Evolutionary conservation across 1,140 invertebrate genomes (phyloP), one percentile per base, ranked within the genome.

Genomic region (Dolichoris vasculosae): DNA sequence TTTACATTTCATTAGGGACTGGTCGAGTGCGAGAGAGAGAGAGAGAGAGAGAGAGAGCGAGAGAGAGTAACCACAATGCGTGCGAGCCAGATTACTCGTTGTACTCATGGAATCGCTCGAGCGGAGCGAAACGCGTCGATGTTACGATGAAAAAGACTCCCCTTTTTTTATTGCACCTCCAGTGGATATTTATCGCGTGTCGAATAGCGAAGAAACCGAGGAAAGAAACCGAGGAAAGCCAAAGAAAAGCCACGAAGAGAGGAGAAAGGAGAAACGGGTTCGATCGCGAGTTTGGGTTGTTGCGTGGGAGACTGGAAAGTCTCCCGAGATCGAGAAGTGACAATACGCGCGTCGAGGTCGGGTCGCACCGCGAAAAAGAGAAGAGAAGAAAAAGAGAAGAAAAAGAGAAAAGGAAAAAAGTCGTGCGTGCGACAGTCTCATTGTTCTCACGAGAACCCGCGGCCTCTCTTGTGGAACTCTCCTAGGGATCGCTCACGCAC

Each of bases 301-400:
- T 83, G 90, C 91, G 92, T 93, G 92, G 92, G 92, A 93, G 91
- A 91, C 89, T 89, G 79, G 83, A 88, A 86, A 87, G 85, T 88
- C 88, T 88, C 81, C 30, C 4, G 55, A 87, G 83, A 84, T 87
- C 80, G 83, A 73, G 75, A 88, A 83, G 87, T 90, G 90, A 90
- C 89, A 90, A 90, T 90, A 73, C 80, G 63, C 40, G n/a, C 1
- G 26, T 0, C 3, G 46, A 35, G 75, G 13, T 51, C 40, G 40
- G n/a, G 46, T 51, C n/a, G 40, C 63, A 40, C 17, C 11, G 23
- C 11, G 71, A 6, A 63, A 0, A 2, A 17, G 35, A 43, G 20
- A 11, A 17, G 38, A 40, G 81, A 38, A 23, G 55, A 26, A 63
- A 48, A 35, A 38, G 76, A 40, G 30, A 55, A 38, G 51, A 26